phyloP scores from a whole-genome alignment of 2,888 invertebrate genomes.

The Trissolcus japonicus region DNA sequence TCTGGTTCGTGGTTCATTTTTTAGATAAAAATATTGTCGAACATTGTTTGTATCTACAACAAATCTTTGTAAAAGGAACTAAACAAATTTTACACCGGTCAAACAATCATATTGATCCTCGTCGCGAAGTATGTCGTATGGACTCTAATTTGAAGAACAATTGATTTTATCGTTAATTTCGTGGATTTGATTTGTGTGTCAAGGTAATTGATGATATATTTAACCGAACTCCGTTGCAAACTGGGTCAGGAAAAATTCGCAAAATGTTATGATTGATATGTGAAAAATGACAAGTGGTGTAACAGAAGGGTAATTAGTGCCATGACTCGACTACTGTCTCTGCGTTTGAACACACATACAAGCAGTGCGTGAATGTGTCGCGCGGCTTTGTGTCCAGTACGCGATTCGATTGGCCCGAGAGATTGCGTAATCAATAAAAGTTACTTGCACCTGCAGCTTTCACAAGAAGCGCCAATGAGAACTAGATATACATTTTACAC shows the following conservation, averaged over 20 bases:
- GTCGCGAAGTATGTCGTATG: too few species aligned
- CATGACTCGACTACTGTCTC: constrained; percentile 56
- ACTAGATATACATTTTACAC: too few species aligned
- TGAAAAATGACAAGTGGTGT: constrained; percentile 62
- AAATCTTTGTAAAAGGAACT: too few species aligned
- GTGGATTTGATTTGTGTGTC: constrained; percentile 44
- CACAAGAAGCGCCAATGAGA: constrained; percentile 45
- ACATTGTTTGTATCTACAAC: too few species aligned
- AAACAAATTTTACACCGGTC: too few species aligned
- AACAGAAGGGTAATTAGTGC: constrained; percentile 67
- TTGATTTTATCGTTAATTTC: constrained; percentile 35
- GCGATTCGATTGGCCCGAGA: constrained; percentile 63
- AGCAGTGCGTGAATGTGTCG: constrained; percentile 23
- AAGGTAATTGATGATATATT: constrained; percentile 42
- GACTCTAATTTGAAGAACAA: background rate
- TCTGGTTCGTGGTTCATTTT: too few species aligned
- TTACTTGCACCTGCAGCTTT: constrained; percentile 66
- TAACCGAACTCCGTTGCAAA: constrained; percentile 16
- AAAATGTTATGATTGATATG: constrained; percentile 53
- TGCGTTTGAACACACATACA: constrained; percentile 16
- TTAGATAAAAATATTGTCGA: too few species aligned
- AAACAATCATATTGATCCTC: background rate
- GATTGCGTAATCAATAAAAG: constrained; percentile 73
- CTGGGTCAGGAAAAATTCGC: constrained; percentile 36
- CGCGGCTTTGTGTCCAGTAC: constrained; percentile 29